A percentile compares a stretch with the other conserved stretches of the same genome.
These are phyloP conservation scores for Anarhynchus alexandrinus DNA, from an alignment of 2,113 vertebrate genomes.

Conservation along the genomic window DNA sequence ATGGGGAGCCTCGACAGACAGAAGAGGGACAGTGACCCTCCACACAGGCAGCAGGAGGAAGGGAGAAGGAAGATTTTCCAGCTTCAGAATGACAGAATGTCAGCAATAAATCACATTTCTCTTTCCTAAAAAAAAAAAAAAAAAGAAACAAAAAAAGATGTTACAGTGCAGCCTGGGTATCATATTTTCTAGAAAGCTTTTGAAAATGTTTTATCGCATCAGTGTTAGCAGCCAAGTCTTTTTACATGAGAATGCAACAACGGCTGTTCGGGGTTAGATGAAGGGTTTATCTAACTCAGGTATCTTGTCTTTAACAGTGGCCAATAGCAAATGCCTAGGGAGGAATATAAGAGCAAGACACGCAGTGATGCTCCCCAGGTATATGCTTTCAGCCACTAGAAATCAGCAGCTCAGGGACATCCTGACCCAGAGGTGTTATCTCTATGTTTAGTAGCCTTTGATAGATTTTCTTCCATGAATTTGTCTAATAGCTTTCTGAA, in stretches of 20 bases:
- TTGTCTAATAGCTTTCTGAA: slow-evolving; percentile 27
- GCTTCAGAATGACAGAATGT: neutral
- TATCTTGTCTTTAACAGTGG: slow-evolving; percentile 44
- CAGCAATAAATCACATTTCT: neutral
- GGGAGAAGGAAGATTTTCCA: neutral
- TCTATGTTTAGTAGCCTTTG: slow-evolving; percentile 26
- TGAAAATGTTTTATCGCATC: slow-evolving; percentile 35
- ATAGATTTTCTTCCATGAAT: slow-evolving; percentile 23
- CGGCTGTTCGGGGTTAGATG: neutral
- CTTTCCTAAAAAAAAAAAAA: too few relatives aligned
- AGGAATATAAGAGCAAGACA: slow-evolving; percentile 6
- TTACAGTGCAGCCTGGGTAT: neutral
- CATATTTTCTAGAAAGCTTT: slow-evolving; percentile 11
- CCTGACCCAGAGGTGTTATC: slow-evolving; percentile 21
- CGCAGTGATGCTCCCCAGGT: neutral
- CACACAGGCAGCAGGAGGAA: neutral
- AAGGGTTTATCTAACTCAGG: slow-evolving; percentile 37
- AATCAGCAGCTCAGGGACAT: slow-evolving; percentile 1
- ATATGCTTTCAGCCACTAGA: neutral
- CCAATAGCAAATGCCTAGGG: slow-evolving; percentile 20
- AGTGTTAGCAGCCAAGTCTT: slow-evolving; percentile 36
- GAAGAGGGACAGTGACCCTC: neutral
- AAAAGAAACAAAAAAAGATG: neutral
- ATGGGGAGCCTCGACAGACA: neutral
- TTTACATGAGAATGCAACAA: slow-evolving; percentile 27